Evolutionary conservation across 2,113 vertebrate genomes (phyloP).

Genomic region (Indicator indicator): DNA sequence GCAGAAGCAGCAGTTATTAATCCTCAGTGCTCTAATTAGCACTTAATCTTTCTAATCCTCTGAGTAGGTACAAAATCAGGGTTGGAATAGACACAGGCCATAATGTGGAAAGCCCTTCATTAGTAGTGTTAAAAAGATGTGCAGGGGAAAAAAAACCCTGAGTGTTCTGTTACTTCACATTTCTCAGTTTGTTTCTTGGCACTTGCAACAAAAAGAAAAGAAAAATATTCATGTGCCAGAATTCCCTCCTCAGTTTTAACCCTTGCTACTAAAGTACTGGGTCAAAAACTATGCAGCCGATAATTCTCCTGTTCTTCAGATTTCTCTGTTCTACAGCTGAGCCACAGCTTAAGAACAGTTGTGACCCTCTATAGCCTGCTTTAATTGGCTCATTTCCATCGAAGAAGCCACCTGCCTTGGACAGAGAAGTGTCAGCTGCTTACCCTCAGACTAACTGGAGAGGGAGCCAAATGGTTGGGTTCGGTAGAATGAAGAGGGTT

Average conservation of each 20-base stretch:
- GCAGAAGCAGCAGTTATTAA: constrained; percentile 42
- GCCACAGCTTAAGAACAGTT: background rate
- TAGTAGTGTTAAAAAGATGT: background rate
- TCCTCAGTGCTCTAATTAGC: constrained; percentile 33
- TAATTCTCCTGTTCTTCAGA: constrained; percentile 16
- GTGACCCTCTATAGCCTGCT: background rate
- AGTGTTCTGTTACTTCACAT: background rate
- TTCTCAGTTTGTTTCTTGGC: constrained; percentile 23
- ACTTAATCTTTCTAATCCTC: constrained; percentile 52
- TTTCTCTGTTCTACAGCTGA: constrained; percentile 19
- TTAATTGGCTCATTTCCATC: constrained; percentile 60
- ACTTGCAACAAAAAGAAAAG: background rate
- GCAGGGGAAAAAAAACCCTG: background rate
- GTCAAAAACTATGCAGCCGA: constrained; percentile 23
- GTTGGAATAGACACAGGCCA: constrained; percentile 19
- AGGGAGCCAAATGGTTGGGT: constrained; percentile 14
- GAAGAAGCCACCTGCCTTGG: constrained; percentile 28
- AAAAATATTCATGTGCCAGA: background rate
- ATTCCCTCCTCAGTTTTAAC: background rate
- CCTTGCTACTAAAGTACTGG: background rate
- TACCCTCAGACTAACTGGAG: constrained; percentile 35
- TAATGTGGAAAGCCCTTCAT: constrained; percentile 27
- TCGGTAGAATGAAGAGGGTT: background rate
- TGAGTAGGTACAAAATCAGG: constrained; percentile 48
- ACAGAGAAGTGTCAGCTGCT: constrained; percentile 20